Evolutionary conservation across 2,888 invertebrate species (phyloP).

Genomic region (Sepioteuthis lessoniana): DNA sequence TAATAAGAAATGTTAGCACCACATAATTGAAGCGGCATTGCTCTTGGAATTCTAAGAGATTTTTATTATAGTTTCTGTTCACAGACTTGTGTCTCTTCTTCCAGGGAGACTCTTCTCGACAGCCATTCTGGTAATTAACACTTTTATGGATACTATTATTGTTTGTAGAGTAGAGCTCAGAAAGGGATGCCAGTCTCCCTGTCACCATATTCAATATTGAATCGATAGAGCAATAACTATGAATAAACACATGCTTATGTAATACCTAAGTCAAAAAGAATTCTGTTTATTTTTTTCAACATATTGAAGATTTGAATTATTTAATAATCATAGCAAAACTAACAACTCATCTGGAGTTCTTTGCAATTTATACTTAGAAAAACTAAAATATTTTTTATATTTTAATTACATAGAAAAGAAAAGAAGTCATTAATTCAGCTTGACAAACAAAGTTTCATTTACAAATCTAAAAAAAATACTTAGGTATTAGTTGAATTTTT

Average conservation of each 20-base stretch:
- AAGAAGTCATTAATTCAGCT: too few relatives aligned
- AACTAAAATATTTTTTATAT: too few relatives aligned
- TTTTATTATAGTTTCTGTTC: neutral
- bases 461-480: too few relatives aligned
- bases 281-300: neutral
- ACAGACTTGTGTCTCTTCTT: neutral
- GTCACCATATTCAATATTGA: neutral
- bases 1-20: neutral
- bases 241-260: too few relatives aligned
- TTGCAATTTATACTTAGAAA: too few relatives aligned
- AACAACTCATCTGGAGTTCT: neutral
- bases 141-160: neutral
- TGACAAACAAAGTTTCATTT: too few relatives aligned
- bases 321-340: neutral
- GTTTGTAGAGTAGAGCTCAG: neutral
- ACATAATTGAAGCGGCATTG: neutral
- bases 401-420: too few relatives aligned
- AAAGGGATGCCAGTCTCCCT: neutral
- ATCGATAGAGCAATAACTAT: too few relatives aligned
- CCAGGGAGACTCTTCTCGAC: neutral
- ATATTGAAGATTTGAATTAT: neutral
- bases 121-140: constrained; percentile 15
- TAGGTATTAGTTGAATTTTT: too few relatives aligned
- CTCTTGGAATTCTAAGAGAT: neutral
- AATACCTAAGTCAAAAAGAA: too few relatives aligned